Evolutionary conservation across 2,113 vertebrate genomes (phyloP).

Genomic region (Erythrocebus patas): DNA sequence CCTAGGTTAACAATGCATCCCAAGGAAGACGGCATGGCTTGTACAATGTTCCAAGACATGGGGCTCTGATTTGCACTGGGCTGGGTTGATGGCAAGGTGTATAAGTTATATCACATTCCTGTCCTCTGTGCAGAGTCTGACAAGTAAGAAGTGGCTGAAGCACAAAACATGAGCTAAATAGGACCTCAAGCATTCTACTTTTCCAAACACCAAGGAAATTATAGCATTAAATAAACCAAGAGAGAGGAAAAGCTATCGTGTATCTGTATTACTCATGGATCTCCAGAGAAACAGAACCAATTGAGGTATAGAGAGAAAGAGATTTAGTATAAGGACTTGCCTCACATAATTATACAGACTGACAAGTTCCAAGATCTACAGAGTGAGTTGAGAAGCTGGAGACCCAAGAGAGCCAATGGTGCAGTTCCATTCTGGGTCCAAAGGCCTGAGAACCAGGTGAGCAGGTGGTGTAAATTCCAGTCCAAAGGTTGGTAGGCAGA

Average conservation of each 20-base stretch:
- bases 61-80: not conserved
- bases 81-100: fast-evolving
- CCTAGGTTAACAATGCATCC: not conserved
- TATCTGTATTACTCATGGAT: not conserved
- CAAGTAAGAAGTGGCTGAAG: not conserved
- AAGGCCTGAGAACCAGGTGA: not conserved
- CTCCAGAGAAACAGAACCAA: not conserved
- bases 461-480: too few species aligned
- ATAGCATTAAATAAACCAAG: not conserved
- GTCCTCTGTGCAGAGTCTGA: not conserved
- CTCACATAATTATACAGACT: not conserved
- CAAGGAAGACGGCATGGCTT: not conserved
- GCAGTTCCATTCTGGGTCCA: not conserved
- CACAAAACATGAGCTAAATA: not conserved
- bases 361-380: not conserved
- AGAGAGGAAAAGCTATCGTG: not conserved
- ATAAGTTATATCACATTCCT: not conserved
- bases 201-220: not conserved
- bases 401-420: not conserved
- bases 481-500: not conserved
- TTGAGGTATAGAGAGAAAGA: not conserved
- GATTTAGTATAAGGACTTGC: not conserved
- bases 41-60: not conserved
- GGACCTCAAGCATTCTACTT: not conserved
- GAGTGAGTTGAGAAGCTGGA: not conserved